phyloP scores from a whole-genome alignment of 2,113 vertebrate genomes.

The Fregata magnificens region DNA sequence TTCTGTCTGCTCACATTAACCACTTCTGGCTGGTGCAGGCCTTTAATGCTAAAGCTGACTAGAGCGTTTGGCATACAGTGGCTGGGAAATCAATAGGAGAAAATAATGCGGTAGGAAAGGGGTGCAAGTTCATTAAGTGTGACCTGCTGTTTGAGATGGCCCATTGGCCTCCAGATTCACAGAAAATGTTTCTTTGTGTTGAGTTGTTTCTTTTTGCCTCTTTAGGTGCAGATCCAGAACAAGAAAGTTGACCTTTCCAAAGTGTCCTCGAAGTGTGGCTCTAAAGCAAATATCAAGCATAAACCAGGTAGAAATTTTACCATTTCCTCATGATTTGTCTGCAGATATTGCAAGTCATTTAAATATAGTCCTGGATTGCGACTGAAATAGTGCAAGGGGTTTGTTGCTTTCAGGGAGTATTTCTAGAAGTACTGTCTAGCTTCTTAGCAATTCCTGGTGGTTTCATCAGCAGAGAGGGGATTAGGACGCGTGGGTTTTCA shows the following conservation, averaged over 20 bases:
- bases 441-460: not conserved
- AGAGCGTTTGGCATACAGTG: accelerated
- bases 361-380: accelerated
- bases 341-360: not conserved
- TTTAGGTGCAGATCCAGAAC: conserved; percentile 91
- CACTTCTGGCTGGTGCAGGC: not conserved
- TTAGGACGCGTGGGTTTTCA: not conserved
- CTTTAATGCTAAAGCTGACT: accelerated
- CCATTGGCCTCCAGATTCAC: not conserved
- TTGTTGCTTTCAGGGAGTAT: not conserved
- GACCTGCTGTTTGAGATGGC: not conserved
- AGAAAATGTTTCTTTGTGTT: not conserved
- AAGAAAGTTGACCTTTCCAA: conserved; percentile 95
- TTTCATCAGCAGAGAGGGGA: not conserved
- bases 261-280: conserved; percentile 94
- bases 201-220: not conserved
- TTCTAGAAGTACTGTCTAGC: not conserved
- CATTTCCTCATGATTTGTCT: not conserved
- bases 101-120: accelerated
- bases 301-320: conserved; percentile 83
- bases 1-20: not conserved
- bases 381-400: not conserved
- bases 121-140: accelerated
- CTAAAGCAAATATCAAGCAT: conserved; percentile 91
- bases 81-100: not conserved